Conservation (phyloP, 2,888 invertebrate species). For the Apamea anceps region DNA sequence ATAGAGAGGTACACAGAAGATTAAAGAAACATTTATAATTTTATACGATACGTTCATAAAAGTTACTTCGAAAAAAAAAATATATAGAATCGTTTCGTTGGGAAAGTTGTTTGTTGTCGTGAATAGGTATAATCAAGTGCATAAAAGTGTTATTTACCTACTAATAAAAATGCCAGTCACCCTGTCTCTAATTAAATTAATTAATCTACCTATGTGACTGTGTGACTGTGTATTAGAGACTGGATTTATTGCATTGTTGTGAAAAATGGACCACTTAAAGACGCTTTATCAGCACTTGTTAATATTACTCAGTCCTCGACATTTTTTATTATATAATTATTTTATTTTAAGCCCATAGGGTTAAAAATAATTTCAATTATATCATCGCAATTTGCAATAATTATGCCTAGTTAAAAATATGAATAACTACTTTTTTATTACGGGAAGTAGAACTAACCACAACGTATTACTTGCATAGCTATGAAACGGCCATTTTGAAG, state of each 20-base stretch:
- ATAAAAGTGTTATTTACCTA: not conserved
- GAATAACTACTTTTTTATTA: not conserved
- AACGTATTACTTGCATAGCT: not conserved
- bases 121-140: not conserved
- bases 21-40: not conserved
- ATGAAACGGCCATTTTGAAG: not conserved
- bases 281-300: not conserved
- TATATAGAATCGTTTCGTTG: not conserved
- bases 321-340: not conserved
- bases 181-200: too few species aligned
- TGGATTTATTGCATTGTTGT: not conserved
- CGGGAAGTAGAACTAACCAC: not conserved
- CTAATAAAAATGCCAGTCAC: not conserved
- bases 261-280: not conserved
- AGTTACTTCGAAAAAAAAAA: not conserved
- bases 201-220: too few species aligned
- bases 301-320: not conserved
- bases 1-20: not conserved
- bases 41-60: not conserved
- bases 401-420: not conserved
- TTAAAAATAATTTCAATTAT: slow-evolving; percentile 26
- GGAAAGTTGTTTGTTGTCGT: not conserved
- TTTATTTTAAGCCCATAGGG: not conserved
- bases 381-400: slow-evolving; percentile 7
- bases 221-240: too few species aligned